Base-by-base conservation (phyloP, 2,888 invertebrate genomes). In the Drosophila borborema region DNA sequence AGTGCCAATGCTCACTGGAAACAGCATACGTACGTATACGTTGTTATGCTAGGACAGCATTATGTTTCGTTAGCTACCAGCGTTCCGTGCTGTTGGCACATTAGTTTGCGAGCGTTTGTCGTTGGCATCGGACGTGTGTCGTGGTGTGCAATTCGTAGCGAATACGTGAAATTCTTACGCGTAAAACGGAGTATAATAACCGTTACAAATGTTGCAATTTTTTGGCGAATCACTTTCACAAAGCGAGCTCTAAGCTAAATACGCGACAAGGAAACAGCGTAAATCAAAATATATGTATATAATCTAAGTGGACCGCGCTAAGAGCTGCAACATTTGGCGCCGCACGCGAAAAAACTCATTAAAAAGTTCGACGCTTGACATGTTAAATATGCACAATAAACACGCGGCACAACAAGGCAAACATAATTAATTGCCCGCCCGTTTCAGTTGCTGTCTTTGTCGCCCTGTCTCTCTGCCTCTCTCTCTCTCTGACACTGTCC, bases 51-150 rank as follows among this genome's bases (percentile, higher is more conserved):
- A 51, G 64, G 61, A 28, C 63, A 63, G 38, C 34, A 34, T 46
- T 43, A 18, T 54, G 55, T 69, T 74, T 45, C 59, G 74, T 53
- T 66, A 18, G 41, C 48, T 58, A 28, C 64, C 61, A 49, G 9
- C 56, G 68, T 62, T 54, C 48, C 48, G 48, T 46, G 36, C 14
- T 4, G 59, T 23, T 61, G 41, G 71, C 43, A 18, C 31, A 59
- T 68, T 75, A 91, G 91, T 91, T 91, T 91, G 83, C 90, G 86
- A 91, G 91, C 87, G 87, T 75, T 85, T 84, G 84, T 91, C 91
- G 90, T 89, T 77, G 74, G 80, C 80, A 72, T 76, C 84, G 82
- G 91, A 84, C 77, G 91, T 90, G 53, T 66, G 66, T 69, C 54
- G 78, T 53, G 69, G 78, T 49, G 69, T 43, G 60, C 20, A 45